Evolutionary conservation across 2,888 invertebrate species (phyloP).

Genomic region (Malachius bipustulatus): DNA sequence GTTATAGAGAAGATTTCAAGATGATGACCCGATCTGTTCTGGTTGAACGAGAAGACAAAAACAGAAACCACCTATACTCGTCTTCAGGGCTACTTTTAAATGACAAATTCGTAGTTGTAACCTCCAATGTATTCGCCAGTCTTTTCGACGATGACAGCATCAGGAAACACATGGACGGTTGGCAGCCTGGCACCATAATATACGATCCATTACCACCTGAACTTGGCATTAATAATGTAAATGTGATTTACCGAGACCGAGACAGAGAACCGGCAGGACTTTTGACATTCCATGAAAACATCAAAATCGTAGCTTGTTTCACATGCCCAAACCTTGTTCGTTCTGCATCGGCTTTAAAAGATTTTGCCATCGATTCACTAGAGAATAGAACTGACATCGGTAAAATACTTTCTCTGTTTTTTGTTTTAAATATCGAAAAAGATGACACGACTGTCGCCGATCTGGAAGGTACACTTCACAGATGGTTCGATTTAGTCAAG

Average conservation of each 20-base stretch:
- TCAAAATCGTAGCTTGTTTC: background rate
- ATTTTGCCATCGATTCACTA: background rate
- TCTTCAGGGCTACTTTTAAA: background rate
- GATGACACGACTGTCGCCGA: background rate
- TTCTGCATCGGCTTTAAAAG: background rate
- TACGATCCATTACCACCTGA: too few species aligned
- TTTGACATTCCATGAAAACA: background rate
- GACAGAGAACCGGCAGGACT: too few species aligned
- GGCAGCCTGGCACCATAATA: too few species aligned
- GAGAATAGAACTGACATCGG: background rate
- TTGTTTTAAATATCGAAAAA: background rate
- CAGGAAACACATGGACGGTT: too few species aligned
- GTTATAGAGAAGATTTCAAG: too few species aligned
- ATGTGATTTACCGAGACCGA: too few species aligned
- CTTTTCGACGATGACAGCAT: background rate
- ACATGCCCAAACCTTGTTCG: background rate
- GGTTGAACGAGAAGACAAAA: background rate
- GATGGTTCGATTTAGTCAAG: background rate
- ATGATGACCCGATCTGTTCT: too few species aligned
- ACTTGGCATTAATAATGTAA: too few species aligned
- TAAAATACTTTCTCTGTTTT: background rate
- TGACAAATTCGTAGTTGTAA: background rate
- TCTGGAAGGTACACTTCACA: background rate
- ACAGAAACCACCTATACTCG: background rate
- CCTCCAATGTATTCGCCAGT: background rate